These are phyloP conservation scores for Liodrosophila aerea DNA, from an alignment of 2,888 invertebrate species.

Conservation along the genomic window DNA sequence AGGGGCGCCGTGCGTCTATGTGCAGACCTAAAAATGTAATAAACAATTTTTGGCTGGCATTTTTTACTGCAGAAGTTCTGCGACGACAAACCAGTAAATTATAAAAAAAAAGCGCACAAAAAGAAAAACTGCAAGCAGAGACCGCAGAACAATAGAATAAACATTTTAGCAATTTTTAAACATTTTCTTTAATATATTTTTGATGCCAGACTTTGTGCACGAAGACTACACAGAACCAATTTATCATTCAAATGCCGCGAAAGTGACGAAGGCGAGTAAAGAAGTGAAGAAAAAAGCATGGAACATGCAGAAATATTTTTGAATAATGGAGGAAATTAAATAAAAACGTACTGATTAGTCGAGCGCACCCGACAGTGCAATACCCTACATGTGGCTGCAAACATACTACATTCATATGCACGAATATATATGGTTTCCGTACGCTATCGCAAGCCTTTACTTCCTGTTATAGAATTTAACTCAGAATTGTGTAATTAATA, in stretches of 20 bases:
- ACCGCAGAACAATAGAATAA: constrained; percentile 60
- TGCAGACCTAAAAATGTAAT: constrained; percentile 55
- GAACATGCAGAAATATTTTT: no score
- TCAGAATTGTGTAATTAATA: no score
- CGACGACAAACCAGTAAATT: not conserved
- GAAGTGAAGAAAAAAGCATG: no score
- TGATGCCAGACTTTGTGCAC: constrained; percentile 19
- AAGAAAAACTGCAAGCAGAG: constrained; percentile 8
- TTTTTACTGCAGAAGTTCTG: constrained; percentile 42
- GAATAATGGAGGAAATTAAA: no score
- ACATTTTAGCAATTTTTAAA: constrained; percentile 61
- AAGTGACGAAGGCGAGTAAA: constrained; percentile 47
- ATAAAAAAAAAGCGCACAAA: not conserved
- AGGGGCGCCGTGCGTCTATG: constrained; percentile 42
- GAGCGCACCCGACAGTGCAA: no score
- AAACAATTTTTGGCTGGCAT: constrained; percentile 56
- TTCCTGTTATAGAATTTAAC: no score
- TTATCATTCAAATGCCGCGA: constrained; percentile 62
- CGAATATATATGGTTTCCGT: no score
- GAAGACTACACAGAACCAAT: constrained; percentile 52
- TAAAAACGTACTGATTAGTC: no score
- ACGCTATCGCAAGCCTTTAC: no score
- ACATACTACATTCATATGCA: no score
- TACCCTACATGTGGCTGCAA: no score
- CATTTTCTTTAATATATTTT: constrained; percentile 67